These are phyloP conservation scores for Zaprionus bogoriensis DNA, from an alignment of 2,888 invertebrate species.

Conservation along the genomic window DNA sequence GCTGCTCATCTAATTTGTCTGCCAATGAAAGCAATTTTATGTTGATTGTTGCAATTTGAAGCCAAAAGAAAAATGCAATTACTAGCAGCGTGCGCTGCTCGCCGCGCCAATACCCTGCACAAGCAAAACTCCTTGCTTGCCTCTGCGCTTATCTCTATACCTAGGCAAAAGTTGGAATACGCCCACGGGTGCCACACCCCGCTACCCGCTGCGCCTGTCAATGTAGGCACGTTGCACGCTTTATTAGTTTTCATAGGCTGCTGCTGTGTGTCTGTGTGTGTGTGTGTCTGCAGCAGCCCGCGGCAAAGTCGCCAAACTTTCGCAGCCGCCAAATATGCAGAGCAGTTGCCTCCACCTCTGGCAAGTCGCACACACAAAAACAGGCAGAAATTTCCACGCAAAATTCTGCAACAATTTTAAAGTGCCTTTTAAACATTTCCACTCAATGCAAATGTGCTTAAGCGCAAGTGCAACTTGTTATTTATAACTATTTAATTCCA, in stretches of 20 bases:
- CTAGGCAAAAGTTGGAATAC: conserved; percentile 34
- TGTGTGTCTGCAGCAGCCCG: conserved; percentile 9
- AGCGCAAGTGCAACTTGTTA: background rate
- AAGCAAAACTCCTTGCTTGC: background rate
- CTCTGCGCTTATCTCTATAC: background rate
- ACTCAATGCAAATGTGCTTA: conserved; percentile 17
- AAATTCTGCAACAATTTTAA: conserved; percentile 24
- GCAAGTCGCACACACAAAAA: conserved; percentile 58
- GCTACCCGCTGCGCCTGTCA: too few species aligned
- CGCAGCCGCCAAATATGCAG: background rate
- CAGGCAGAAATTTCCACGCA: conserved; percentile 47
- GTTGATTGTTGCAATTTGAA: conserved; percentile 54
- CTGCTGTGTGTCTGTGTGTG: conserved; percentile 1
- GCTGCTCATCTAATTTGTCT: conserved; percentile 65
- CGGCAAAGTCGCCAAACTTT: conserved; percentile 59
- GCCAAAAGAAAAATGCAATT: conserved; percentile 27
- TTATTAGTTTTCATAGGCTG: conserved; percentile 71
- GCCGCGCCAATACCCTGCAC: too few species aligned
- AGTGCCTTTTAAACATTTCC: conserved; percentile 28
- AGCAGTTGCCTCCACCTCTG: conserved; percentile 6
- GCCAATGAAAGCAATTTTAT: conserved; percentile 61
- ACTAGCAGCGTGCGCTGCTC: too few species aligned
- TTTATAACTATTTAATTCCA: background rate
- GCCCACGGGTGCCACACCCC: conserved; percentile 1
- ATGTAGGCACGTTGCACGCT: conserved; percentile 73